Conservation (phyloP, 2,888 invertebrate genomes). For the Cheilosia vulpina region DNA sequence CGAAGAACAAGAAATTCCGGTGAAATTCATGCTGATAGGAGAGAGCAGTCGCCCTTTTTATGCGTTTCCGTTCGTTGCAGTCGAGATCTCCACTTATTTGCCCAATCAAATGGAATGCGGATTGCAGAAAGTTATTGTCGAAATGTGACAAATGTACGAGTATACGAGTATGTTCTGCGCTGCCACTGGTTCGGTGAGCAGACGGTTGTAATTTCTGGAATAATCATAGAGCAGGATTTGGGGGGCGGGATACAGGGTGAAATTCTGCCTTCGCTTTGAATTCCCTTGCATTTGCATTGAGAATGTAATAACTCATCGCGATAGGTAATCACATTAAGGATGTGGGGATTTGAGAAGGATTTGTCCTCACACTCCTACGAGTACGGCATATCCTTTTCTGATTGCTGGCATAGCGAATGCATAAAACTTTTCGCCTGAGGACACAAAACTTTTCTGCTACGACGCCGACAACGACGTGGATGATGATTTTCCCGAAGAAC, state of each 20-base stretch:
- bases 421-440: constrained; percentile 28
- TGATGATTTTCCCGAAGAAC: neutral
- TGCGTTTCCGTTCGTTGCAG: constrained; percentile 10
- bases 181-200: constrained; percentile 12
- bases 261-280: neutral
- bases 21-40: constrained; percentile 25
- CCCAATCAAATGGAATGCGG: constrained; percentile 67
- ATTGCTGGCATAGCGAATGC: constrained; percentile 11
- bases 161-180: neutral
- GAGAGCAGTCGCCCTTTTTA: constrained; percentile 12
- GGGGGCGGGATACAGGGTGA: neutral
- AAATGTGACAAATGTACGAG: constrained; percentile 66
- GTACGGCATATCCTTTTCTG: neutral
- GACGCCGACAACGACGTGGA: neutral
- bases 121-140: constrained; percentile 68
- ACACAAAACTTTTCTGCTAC: constrained; percentile 3
- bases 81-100: constrained; percentile 46
- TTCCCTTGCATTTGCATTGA: constrained; percentile 60
- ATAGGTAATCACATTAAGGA: constrained; percentile 69
- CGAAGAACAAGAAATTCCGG: neutral
- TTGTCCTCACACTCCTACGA: constrained; percentile 1
- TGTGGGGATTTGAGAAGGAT: constrained; percentile 48
- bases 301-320: constrained; percentile 67
- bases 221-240: constrained; percentile 63
- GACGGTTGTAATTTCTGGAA: constrained; percentile 34